Evolutionary conservation across 1,140 invertebrate genomes (phyloP).

Genomic region (Diabrotica undecimpunctata): DNA sequence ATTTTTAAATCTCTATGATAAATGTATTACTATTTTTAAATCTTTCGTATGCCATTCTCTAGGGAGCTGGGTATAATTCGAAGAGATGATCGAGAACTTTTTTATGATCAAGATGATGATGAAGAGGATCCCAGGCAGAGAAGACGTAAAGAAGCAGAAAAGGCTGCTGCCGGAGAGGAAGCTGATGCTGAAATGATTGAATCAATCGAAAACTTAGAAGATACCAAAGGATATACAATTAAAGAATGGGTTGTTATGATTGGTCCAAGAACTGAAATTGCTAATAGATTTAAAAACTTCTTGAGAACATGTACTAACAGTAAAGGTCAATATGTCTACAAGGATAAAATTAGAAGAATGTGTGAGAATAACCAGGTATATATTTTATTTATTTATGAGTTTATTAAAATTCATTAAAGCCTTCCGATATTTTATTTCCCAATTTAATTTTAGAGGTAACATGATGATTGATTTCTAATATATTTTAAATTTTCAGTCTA

Average conservation of each 20-base stretch:
- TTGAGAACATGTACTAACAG: conserved; percentile 84
- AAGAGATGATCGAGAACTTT: conserved; percentile 74
- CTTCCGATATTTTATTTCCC: no score
- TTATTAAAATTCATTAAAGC: no score
- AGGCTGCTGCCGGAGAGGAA: conserved; percentile 75
- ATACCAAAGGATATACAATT: conserved; percentile 86
- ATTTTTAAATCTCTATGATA: no score
- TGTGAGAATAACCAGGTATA: conserved; percentile 78
- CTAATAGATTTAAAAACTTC: conserved; percentile 95
- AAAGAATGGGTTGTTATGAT: conserved; percentile 96
- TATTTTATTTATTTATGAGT: conserved; percentile 1
- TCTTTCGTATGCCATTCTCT: not conserved
- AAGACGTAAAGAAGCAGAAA: conserved; percentile 66
- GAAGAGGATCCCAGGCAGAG: conserved; percentile 67
- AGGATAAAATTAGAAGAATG: conserved; percentile 91
- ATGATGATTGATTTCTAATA: no score
- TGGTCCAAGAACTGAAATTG: conserved; percentile 93
- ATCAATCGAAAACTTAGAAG: conserved; percentile 97
- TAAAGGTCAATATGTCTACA: conserved; percentile 85
- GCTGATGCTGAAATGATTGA: conserved; percentile 85
- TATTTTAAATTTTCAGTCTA: conserved; percentile 56
- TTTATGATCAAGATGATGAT: conserved; percentile 69
- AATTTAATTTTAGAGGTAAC: no score
- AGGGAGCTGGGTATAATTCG: conserved; percentile 73
- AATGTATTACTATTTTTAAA: not conserved